phyloP scores from a whole-genome alignment of 2,113 vertebrate genomes.

The Sminthopsis crassicaudata region DNA sequence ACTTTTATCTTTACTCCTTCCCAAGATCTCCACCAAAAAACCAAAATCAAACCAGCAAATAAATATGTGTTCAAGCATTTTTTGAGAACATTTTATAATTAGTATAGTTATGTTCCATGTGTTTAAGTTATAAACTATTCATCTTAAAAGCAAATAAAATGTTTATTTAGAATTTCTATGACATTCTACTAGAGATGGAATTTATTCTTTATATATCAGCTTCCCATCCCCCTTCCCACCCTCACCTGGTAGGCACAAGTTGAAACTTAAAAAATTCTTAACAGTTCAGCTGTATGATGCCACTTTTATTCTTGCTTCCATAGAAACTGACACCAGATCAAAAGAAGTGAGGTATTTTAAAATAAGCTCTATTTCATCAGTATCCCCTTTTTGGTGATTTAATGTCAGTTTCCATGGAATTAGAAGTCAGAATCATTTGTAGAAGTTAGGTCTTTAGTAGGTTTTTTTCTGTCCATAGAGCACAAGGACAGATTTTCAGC shows the following conservation, averaged over 20 bases:
- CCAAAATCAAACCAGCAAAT: background rate
- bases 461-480: conserved; percentile 38
- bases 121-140: conserved; percentile 15
- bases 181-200: conserved; percentile 14
- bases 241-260: conserved; percentile 11
- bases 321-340: conserved; percentile 27
- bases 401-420: conserved; percentile 49
- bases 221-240: background rate
- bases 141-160: conserved; percentile 36
- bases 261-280: conserved; percentile 5
- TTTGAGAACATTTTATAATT: background rate
- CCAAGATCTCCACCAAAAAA: background rate
- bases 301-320: conserved; percentile 43
- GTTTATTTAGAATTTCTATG: conserved; percentile 39
- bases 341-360: conserved; percentile 32
- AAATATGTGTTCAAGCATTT: conserved; percentile 31
- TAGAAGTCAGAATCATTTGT: conserved; percentile 42
- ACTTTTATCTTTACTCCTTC: background rate
- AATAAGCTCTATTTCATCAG: conserved; percentile 39
- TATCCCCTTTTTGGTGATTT: conserved; percentile 45
- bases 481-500: background rate
- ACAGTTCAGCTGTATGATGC: conserved; percentile 19
- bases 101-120: background rate
- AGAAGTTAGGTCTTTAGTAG: conserved; percentile 34
- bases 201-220: conserved; percentile 36